phyloP scores from a whole-genome alignment of 1,140 invertebrate species.

The Ostrea denselamellosa region DNA sequence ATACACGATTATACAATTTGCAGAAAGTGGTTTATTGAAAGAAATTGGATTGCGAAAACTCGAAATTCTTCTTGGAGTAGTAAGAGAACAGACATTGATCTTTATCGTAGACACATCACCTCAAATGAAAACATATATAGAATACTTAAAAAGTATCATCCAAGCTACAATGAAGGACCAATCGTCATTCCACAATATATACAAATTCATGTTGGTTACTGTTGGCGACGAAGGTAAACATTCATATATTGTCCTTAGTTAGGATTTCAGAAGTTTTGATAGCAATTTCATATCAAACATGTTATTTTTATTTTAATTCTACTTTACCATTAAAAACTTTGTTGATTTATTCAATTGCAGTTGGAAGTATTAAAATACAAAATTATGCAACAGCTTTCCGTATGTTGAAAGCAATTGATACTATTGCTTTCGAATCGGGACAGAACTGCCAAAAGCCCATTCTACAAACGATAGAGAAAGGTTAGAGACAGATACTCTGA shows the following conservation, averaged over 20 bases:
- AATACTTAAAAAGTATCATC: background rate
- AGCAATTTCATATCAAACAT: too few species aligned
- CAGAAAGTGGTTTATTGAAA: conserved; percentile 41
- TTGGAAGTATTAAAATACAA: background rate
- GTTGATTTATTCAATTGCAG: background rate
- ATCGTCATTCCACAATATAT: background rate
- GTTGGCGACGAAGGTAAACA: background rate
- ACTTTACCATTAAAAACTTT: too few species aligned
- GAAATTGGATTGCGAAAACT: conserved; percentile 15
- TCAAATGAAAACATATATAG: background rate
- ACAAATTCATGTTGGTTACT: background rate
- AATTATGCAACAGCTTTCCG: background rate
- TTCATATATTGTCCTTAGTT: background rate
- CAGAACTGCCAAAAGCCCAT: conserved; percentile 2
- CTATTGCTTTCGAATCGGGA: background rate
- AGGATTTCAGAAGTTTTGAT: too few species aligned
- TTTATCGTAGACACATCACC: conserved; percentile 37
- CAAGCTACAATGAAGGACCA: background rate
- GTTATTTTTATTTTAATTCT: too few species aligned
- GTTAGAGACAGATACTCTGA: background rate
- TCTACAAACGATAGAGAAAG: background rate
- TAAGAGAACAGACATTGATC: conserved; percentile 22
- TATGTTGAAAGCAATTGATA: background rate
- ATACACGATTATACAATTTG: background rate
- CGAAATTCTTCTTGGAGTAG: conserved; percentile 2